phyloP scores from a whole-genome alignment of 1,140 invertebrate species.

The Trichoplusia ni region DNA sequence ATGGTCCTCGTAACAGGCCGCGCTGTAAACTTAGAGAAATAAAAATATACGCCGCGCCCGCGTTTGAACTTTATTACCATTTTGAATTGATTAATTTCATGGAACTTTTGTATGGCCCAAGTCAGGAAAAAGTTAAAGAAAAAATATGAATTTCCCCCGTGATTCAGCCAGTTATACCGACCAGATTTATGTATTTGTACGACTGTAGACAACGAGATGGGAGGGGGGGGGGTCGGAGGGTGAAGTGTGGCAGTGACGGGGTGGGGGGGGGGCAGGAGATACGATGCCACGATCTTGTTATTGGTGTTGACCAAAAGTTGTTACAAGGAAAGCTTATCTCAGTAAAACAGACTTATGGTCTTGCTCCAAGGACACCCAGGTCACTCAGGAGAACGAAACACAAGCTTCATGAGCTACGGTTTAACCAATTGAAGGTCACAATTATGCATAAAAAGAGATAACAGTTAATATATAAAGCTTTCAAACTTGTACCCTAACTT shows the following conservation, averaged over 20 bases:
- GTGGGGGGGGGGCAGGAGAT: too few species aligned
- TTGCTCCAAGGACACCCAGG: too few species aligned
- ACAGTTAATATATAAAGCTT: too few species aligned
- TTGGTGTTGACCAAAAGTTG: not conserved
- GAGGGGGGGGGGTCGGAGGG: not conserved
- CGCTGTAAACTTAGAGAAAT: not conserved
- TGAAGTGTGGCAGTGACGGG: not conserved
- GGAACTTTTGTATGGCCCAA: not conserved
- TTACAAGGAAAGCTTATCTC: not conserved
- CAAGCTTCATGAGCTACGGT: too few species aligned
- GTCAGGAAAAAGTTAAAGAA: slow-evolving; percentile 4
- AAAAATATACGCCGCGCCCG: not conserved
- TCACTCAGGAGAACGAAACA: too few species aligned
- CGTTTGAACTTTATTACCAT: slow-evolving; percentile 2
- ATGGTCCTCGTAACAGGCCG: not conserved
- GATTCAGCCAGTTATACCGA: not conserved
- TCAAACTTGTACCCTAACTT: too few species aligned
- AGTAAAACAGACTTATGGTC: not conserved
- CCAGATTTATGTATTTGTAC: slow-evolving; percentile 14
- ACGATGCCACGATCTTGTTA: not conserved
- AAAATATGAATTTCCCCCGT: slow-evolving; percentile 7
- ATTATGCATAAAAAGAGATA: too few species aligned
- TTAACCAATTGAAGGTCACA: too few species aligned
- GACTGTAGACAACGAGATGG: not conserved
- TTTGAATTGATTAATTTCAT: slow-evolving; percentile 8